Conservation (phyloP, 1,140 invertebrate species). For the fruit fly (Drosophila melanogaster) region DNA sequence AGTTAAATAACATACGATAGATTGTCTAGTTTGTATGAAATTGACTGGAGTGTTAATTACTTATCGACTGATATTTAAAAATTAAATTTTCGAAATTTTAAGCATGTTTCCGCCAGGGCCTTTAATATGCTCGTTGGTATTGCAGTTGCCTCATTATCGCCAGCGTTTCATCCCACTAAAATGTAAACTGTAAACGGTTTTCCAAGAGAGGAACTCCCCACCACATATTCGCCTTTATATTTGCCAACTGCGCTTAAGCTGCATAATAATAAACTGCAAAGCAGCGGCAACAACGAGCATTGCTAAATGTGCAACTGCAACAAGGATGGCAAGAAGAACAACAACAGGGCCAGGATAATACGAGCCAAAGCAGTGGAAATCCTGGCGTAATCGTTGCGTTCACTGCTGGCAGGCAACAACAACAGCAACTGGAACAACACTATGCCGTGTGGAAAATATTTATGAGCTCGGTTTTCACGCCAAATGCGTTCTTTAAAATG, state of each 20-base stretch:
- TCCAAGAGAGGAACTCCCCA: constrained; percentile 28
- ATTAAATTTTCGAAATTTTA: not conserved
- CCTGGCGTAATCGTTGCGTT: constrained; percentile 73
- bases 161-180: constrained; percentile 22
- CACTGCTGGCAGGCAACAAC: constrained; percentile 47
- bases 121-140: not conserved
- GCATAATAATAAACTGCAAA: constrained; percentile 52
- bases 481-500: constrained; percentile 74
- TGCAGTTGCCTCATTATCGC: constrained; percentile 26
- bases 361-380: constrained; percentile 70
- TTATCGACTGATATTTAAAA: not conserved
- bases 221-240: constrained; percentile 39
- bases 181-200: constrained; percentile 40
- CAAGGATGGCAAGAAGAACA: constrained; percentile 9
- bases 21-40: not conserved
- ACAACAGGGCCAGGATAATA: constrained; percentile 12
- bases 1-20: no score
- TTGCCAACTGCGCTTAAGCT: constrained; percentile 52
- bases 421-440: constrained; percentile 46
- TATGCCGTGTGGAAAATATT: constrained; percentile 77
- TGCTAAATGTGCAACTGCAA: constrained; percentile 48
- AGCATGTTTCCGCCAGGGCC: not conserved
- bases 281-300: constrained; percentile 34
- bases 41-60: not conserved
- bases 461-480: constrained; percentile 75